Conservation (phyloP, 2,113 vertebrate genomes). For the Labeo rohita region DNA sequence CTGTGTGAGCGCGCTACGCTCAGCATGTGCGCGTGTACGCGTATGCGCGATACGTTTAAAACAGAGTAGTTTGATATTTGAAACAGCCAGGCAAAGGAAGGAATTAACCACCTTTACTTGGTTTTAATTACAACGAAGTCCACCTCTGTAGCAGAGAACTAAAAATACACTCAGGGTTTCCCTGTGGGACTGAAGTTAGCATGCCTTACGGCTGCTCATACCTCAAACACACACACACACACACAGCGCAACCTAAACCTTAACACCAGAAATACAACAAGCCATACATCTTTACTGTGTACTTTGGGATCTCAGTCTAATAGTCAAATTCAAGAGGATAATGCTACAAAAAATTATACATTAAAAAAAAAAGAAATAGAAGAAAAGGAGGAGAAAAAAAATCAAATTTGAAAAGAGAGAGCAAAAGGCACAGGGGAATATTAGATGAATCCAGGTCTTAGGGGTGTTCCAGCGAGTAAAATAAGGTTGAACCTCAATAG, state of each 20-base stretch:
- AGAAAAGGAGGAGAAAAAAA: conserved; percentile 49
- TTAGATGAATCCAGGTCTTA: conserved; percentile 70
- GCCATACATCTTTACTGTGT: conserved; percentile 67
- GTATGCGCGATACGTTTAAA: conserved; percentile 45
- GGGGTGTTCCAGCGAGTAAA: conserved; percentile 66
- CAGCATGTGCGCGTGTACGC: conserved; percentile 35
- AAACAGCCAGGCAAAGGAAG: conserved; percentile 58
- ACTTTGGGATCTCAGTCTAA: conserved; percentile 74
- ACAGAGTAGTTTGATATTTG: conserved; percentile 52
- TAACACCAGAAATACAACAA: conserved; percentile 72
- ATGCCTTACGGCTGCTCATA: conserved; percentile 57
- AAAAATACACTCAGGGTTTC: conserved; percentile 67
- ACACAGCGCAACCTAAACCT: conserved; percentile 57
- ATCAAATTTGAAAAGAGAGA: conserved; percentile 59
- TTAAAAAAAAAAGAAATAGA: conserved; percentile 52
- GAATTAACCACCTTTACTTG: conserved; percentile 71
- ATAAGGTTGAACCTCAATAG: conserved; percentile 70
- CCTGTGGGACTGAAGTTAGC: conserved; percentile 61
- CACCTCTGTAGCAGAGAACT: conserved; percentile 67
- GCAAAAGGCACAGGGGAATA: conserved; percentile 55
- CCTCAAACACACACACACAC: conserved; percentile 58
- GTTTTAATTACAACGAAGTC: conserved; percentile 71
- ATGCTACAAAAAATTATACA: conserved; percentile 66
- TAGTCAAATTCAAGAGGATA: conserved; percentile 79
- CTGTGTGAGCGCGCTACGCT: conserved; percentile 38